Base-by-base conservation (phyloP, 2,888 invertebrate species). In the Ormyrus rosae region DNA sequence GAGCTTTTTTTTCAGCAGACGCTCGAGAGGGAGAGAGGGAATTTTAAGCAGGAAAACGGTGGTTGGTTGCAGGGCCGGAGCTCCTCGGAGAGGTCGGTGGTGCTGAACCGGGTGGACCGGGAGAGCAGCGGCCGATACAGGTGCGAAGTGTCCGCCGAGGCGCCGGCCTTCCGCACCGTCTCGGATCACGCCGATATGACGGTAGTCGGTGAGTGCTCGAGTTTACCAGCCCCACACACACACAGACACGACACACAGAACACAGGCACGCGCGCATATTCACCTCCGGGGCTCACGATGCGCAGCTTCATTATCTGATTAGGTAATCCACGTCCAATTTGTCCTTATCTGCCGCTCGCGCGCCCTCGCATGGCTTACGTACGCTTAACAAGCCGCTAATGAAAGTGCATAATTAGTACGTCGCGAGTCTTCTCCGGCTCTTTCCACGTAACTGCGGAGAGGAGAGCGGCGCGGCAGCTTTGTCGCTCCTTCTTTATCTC, bases 141-240 rank as follows among this genome's bases (percentile, higher is more conserved):
- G 83, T 95, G 95, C 88, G 94, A 95, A 88, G 94, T 95, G 84
- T 94, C 94, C 77, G 94, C 94, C 60, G 94, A 95, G 88, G 94
- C 94, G 67, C 95, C 95, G 67, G 93, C 93, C 83, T 95, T 95
- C 89, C 93, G 94, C 89, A 95, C 94, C 75, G 94, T 95, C 84
- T 93, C 93, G 65, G 94, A 94, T 87, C 93, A 93, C 86, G 93
- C 93, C 84, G 93, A 93, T 86, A 94, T 95, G 94, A 92, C 92
- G 85, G 94, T 95, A 86, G 94, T 94, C 81, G 94, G 94, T 95
- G 91, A 93, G 94, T 93, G 10, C 50, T 6, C 60, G 1, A 45
- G 2, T 45, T 6, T 45, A 9, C 6, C 13, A 13, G 53, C 19
- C n/a, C 11, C 45, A 46, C 10, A 46, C 55, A 46, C 55, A 50